Evolutionary conservation across 2,888 invertebrate species (phyloP).

Genomic region (Clitarchus hookeri): DNA sequence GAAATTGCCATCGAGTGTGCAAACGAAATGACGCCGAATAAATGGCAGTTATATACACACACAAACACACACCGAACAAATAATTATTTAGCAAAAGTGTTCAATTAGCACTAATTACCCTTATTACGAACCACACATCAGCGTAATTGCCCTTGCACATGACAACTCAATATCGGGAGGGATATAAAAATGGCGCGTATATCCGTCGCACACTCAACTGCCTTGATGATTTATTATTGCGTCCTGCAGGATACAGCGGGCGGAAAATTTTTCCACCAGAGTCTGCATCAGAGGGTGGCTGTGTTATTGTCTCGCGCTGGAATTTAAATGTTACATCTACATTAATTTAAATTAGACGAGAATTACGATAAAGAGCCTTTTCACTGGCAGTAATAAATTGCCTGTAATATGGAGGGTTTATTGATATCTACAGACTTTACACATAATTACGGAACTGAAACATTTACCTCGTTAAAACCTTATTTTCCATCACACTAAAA

Average conservation of each 20-base stretch:
- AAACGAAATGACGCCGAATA: neutral
- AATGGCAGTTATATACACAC: neutral
- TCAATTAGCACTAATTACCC: conserved; percentile 18
- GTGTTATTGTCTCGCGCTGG: no score
- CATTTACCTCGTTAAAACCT: no score
- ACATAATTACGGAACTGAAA: no score
- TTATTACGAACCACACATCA: neutral
- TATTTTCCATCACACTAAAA: no score
- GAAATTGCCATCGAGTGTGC: neutral
- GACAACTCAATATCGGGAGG: neutral
- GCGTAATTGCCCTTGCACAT: conserved; percentile 1
- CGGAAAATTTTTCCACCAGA: neutral
- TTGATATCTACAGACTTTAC: no score
- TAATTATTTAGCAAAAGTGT: conserved; percentile 24
- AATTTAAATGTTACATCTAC: no score
- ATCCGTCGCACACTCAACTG: neutral
- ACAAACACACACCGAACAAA: neutral
- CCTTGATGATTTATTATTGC: neutral
- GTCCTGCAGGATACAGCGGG: neutral
- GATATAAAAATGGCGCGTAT: neutral
- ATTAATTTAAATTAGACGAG: no score
- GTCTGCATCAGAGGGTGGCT: no score
- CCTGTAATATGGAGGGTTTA: no score
- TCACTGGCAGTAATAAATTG: no score
- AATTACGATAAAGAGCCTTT: no score